Base-by-base conservation (phyloP, 2,888 invertebrate genomes). In the Tillus elongatus region DNA sequence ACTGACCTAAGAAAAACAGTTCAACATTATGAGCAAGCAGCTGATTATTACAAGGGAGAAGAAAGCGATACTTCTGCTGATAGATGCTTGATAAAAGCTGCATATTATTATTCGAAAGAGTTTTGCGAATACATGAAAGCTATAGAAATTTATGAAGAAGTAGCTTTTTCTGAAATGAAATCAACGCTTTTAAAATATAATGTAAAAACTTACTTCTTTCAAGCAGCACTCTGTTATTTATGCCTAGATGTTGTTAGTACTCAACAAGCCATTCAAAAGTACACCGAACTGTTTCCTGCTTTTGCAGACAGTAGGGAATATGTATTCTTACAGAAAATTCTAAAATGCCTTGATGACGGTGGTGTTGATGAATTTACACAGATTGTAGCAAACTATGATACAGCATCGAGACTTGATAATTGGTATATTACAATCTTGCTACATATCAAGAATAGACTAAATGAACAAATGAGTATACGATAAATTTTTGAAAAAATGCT, bases 61-160 rank as follows among this genome's bases (percentile, higher is more conserved):
- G 95, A 96, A 67, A 90, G 90, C 51, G 89, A 87, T 56, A 87
- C 91, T 41, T 88, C 91, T 2, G 95, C 96, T 37, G 96, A 95
- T 67, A 95, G 96, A 69, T 95, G 93, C 66, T 77, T 92, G 70
- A 71, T 95, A 34, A 96, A 95, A 69, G 87, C 97, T 36, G 97
- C 95, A 2, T 90, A 92, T 64, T 91, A 89, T 63, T 86, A 19
- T n/a, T 19, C 24, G 6, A 8, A 8, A 6, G 24, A 19, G 60
- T 67, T 92, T 36, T 92, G 92, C 64, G 85, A 92, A 61, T 95
- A 95, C 62, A 84, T 87, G 43, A 91, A 92, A 68, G 96, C 97
- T 16, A 89, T 95, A 60, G 78, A 85, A 64, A 92, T 96, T 50
- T 96, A 93, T 60, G 92, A 96, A 66, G 83, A 91, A 75, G 86